Evolutionary conservation across 2,113 vertebrate genomes (phyloP).

Genomic region (Gymnogyps californianus): DNA sequence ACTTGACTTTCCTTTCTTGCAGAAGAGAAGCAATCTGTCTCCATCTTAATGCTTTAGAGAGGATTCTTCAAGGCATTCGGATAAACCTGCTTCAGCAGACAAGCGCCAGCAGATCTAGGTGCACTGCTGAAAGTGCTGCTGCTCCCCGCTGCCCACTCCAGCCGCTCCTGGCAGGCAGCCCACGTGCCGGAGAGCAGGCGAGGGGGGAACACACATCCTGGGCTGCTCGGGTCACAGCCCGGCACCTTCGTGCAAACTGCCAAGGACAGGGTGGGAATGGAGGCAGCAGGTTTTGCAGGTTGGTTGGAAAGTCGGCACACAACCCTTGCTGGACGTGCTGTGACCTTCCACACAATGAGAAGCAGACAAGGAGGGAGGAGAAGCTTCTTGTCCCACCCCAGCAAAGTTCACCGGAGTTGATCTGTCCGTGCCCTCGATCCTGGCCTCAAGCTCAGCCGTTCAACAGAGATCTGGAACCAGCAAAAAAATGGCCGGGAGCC

Average conservation of each 20-base stretch:
- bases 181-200: neutral
- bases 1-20: neutral
- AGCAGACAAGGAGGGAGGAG: neutral
- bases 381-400: neutral
- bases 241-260: neutral
- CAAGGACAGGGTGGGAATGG: neutral
- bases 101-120: neutral
- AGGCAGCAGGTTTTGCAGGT: neutral
- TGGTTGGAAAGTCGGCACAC: neutral
- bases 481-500: fast-evolving
- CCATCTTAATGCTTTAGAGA: neutral
- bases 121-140: neutral
- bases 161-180: neutral
- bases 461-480: neutral
- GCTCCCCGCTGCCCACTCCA: neutral
- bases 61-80: neutral
- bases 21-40: neutral
- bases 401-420: neutral
- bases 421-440: neutral
- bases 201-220: fast-evolving
- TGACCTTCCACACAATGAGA: neutral
- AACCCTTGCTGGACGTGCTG: neutral
- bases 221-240: neutral
- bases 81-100: neutral
- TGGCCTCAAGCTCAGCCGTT: neutral